Evolutionary conservation across 2,113 vertebrate genomes (phyloP).

Genomic region (Myotis brandtii): DNA sequence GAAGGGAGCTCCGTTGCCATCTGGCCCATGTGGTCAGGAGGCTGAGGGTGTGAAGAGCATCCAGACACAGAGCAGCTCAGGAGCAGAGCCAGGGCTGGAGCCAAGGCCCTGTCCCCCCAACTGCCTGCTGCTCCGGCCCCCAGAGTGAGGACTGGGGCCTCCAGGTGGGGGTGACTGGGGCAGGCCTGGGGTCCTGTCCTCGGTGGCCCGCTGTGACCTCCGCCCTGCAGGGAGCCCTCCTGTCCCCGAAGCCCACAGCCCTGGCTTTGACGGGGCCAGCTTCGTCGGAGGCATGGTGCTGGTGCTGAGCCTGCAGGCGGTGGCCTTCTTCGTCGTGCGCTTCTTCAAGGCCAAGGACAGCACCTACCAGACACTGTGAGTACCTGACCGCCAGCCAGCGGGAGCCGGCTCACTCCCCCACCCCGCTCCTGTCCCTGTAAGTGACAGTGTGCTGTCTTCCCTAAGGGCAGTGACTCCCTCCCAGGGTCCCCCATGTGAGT

Average conservation of each 20-base stretch:
- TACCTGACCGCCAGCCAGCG: neutral
- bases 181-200: neutral
- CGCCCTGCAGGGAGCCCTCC: slow-evolving; percentile 63
- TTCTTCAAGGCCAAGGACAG: slow-evolving; percentile 96
- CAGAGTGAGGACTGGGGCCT: neutral
- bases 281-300: slow-evolving; percentile 95
- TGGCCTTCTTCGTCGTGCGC: slow-evolving; percentile 91
- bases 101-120: neutral
- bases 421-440: neutral
- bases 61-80: neutral
- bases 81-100: neutral
- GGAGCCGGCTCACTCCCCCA: too few species aligned
- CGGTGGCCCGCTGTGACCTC: neutral
- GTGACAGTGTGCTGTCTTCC: neutral
- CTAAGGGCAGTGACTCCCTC: neutral
- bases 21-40: neutral
- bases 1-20: neutral
- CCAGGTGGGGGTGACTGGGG: neutral
- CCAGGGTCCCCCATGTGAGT: rapidly evolving
- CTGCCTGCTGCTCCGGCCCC: neutral
- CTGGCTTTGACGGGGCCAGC: slow-evolving; percentile 94
- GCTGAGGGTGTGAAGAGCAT: neutral
- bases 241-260: slow-evolving; percentile 84
- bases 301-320: slow-evolving; percentile 92
- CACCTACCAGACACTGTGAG: slow-evolving; percentile 97